These are phyloP conservation scores for Rhorus exstirpatorius DNA, from an alignment of 2,888 invertebrate genomes.

Conservation along the genomic window DNA sequence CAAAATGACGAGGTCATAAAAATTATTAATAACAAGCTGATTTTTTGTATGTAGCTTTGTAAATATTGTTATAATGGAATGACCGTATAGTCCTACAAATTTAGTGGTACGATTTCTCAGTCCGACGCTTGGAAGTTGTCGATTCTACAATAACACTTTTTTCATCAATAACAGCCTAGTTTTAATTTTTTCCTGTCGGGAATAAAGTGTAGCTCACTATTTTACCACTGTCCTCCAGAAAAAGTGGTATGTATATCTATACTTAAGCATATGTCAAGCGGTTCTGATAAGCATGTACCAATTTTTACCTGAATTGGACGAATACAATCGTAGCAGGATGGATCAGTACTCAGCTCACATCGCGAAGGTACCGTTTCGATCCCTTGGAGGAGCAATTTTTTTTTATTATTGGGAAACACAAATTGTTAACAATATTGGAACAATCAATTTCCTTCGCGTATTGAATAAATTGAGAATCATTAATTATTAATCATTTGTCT, in stretches of 20 bases:
- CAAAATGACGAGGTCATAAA: too few species aligned
- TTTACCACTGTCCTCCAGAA: slow-evolving; percentile 42
- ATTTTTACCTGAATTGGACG: background rate
- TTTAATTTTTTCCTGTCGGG: slow-evolving; percentile 43
- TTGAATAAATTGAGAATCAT: too few species aligned
- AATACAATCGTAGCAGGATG: too few species aligned
- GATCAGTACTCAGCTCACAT: too few species aligned
- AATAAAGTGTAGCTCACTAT: slow-evolving; percentile 44
- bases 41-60: slow-evolving; percentile 39
- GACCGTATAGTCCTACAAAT: too few species aligned
- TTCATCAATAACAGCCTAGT: slow-evolving; percentile 36
- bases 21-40: slow-evolving; percentile 15
- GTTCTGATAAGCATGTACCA: background rate
- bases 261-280: slow-evolving; percentile 19
- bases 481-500: too few species aligned
- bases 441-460: too few species aligned
- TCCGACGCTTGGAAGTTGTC: slow-evolving; percentile 43
- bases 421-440: too few species aligned
- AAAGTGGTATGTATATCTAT: slow-evolving; percentile 40
- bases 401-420: too few species aligned
- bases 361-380: too few species aligned
- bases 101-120: too few species aligned
- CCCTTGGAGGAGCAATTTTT: too few species aligned
- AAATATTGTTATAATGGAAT: slow-evolving; percentile 1
- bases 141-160: slow-evolving; percentile 36